phyloP scores from a whole-genome alignment of 2,888 invertebrate species.

The Synergus itoensis region DNA sequence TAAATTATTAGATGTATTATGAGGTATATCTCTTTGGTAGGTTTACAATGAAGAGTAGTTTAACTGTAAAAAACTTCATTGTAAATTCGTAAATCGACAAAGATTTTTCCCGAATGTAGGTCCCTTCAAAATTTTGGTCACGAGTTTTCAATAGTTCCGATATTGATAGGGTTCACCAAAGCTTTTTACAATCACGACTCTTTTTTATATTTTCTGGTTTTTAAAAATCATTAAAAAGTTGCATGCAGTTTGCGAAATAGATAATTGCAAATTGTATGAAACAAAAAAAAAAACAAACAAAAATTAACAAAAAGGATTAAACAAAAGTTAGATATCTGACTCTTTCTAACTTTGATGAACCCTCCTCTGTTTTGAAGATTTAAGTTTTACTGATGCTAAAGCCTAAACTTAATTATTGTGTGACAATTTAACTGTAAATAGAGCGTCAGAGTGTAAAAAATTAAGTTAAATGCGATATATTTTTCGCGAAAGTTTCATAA shows the following conservation, averaged over 20 bases:
- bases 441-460: background rate
- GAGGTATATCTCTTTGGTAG: background rate
- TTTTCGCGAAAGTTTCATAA: constrained; percentile 35
- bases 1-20: background rate
- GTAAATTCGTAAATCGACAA: no score
- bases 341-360: background rate
- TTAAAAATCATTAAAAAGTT: background rate
- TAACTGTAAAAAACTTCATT: background rate
- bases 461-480: background rate
- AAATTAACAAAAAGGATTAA: background rate
- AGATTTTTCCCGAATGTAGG: no score
- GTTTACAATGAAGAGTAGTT: background rate
- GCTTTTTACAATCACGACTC: background rate
- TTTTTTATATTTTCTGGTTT: background rate
- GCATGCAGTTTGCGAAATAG: background rate
- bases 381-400: background rate
- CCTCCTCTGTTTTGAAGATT: background rate
- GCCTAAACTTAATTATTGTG: background rate
- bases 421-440: constrained; percentile 25
- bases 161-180: background rate
- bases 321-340: no score
- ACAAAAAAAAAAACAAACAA: background rate
- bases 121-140: background rate
- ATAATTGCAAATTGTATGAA: constrained; percentile 7
- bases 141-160: background rate